A percentile compares a stretch with the other conserved stretches of the same genome.
Evolutionary conservation across 2,888 invertebrate species (phyloP).

Genomic region (Scaptomyza flava): DNA sequence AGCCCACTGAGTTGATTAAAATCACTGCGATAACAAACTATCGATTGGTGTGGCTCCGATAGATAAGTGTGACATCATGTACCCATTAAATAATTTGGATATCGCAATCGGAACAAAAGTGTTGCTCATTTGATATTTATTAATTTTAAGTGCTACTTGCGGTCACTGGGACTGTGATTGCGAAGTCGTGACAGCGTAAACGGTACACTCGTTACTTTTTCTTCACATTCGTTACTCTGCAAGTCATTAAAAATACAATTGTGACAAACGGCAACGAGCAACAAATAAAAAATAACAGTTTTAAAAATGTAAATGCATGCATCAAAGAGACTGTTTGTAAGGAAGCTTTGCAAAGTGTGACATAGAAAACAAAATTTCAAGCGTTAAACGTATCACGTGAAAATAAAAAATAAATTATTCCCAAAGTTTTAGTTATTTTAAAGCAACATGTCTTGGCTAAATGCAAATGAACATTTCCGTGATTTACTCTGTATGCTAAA

Average conservation of each 20-base stretch:
- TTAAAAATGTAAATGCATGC: neutral
- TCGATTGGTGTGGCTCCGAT: neutral
- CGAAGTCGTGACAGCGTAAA: neutral
- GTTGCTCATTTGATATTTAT: neutral
- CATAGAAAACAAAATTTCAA: neutral
- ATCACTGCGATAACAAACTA: neutral
- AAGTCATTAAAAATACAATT: neutral
- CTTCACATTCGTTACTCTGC: neutral
- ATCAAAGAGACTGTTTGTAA: neutral
- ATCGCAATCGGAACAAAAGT: neutral
- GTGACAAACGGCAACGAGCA: neutral
- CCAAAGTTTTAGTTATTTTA: constrained; percentile 2
- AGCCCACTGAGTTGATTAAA: constrained; percentile 1
- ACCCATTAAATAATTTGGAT: neutral
- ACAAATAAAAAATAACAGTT: neutral
- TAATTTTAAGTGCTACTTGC: neutral
- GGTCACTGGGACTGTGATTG: no score
- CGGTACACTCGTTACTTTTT: neutral
- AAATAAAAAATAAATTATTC: neutral
- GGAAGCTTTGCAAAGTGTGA: neutral
- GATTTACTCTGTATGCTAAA: constrained; percentile 28
- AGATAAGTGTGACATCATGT: no score
- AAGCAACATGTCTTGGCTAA: constrained; percentile 39
- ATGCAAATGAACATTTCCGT: constrained; percentile 4
- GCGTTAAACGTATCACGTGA: neutral